A percentile compares a stretch with the other conserved stretches of the same genome.
These are phyloP conservation scores for Anniella stebbinsi DNA, from an alignment of 2,797 vertebrate species.

Conservation along the genomic window DNA sequence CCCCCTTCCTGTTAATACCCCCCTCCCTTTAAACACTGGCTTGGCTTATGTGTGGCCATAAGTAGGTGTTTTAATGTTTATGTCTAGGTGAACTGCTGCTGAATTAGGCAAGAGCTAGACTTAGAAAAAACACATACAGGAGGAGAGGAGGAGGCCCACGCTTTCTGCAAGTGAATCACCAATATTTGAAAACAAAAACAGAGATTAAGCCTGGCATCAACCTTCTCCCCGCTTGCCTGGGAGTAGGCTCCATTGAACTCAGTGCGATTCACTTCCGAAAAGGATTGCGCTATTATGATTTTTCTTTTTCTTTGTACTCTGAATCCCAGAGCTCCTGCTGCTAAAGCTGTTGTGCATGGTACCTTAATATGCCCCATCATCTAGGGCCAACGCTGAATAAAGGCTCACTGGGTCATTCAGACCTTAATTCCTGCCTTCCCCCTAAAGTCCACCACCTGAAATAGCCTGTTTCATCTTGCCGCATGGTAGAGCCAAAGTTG, in stretches of 20 bases:
- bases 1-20: constrained; percentile 32
- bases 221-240: not conserved
- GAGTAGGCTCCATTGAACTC: not conserved
- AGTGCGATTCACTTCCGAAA: not conserved
- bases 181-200: not conserved
- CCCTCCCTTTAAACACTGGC: constrained; percentile 27
- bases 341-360: not conserved
- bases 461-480: not conserved
- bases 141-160: not conserved
- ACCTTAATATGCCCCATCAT: not conserved
- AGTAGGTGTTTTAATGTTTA: not conserved
- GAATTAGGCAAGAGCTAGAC: rapidly evolving
- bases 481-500: not conserved
- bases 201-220: not conserved
- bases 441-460: not conserved
- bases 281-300: not conserved
- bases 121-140: not conserved
- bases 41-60: not conserved
- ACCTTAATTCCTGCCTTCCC: not conserved
- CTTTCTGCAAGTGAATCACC: not conserved
- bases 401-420: not conserved
- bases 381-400: not conserved
- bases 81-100: not conserved
- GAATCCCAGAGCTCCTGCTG: not conserved
- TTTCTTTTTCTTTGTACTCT: not conserved